Conservation (phyloP, 2,797 vertebrate species). For the Myotis pilosus region DNA sequence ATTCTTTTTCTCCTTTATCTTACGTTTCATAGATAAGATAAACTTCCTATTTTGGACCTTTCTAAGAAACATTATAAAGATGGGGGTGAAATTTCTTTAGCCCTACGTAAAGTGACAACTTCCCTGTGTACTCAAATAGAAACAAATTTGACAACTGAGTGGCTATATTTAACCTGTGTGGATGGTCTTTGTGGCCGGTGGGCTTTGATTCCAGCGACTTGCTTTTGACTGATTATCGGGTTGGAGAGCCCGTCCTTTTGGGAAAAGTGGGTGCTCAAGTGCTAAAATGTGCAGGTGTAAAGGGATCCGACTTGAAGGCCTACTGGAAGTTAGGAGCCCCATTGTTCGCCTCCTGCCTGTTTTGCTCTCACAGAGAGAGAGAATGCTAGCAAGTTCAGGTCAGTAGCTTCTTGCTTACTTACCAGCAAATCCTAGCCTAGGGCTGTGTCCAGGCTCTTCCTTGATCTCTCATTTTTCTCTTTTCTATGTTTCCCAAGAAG, state of each 20-base stretch:
- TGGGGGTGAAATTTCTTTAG: conserved; percentile 20
- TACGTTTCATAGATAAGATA: conserved; percentile 35
- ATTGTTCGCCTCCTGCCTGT: not conserved
- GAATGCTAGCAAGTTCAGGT: conserved; percentile 62
- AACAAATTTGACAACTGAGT: not conserved
- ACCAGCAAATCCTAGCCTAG: conserved; percentile 67
- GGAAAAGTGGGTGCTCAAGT: not conserved
- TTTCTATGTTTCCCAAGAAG: conserved; percentile 61
- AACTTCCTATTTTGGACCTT: conserved; percentile 26
- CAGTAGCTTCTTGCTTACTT: conserved; percentile 69
- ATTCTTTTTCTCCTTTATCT: not conserved
- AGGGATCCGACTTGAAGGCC: conserved; percentile 64
- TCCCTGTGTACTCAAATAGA: not conserved
- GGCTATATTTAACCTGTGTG: not conserved
- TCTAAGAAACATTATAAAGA: conserved; percentile 21
- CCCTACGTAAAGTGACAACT: not conserved
- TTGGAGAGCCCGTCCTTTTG: conserved; percentile 23
- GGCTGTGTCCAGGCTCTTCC: conserved; percentile 55
- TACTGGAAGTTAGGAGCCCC: conserved; percentile 27
- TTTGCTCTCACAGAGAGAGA: not conserved
- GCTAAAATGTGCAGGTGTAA: conserved; percentile 11
- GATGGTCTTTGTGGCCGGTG: conserved; percentile 23
- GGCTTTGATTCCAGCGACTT: conserved; percentile 34
- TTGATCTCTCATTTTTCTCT: conserved; percentile 64
- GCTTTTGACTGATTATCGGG: not conserved